phyloP scores from a whole-genome alignment of 2,113 vertebrate species.

The Bos indicus region DNA sequence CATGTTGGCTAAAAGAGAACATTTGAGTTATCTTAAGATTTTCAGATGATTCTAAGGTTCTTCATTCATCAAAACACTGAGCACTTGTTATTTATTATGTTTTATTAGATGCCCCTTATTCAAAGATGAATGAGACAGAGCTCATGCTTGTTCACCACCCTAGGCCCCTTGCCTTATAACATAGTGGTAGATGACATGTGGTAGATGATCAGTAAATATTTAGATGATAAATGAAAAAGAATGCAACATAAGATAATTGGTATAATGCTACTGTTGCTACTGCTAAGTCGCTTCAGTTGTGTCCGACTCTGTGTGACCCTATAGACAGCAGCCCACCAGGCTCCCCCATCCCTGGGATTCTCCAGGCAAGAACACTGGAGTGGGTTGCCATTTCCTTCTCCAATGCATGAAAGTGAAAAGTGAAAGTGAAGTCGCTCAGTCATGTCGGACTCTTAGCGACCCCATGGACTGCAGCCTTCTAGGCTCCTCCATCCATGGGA shows the following conservation, averaged over 20 bases:
- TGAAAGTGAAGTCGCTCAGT: too few relatives aligned
- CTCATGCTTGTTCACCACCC: neutral
- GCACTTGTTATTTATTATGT: neutral
- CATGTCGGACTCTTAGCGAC: fast-evolving
- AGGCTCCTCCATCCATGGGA: too few relatives aligned
- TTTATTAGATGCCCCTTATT: neutral
- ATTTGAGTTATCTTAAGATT: neutral
- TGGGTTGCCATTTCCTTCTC: too few relatives aligned
- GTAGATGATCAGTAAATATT: neutral
- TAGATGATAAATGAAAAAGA: neutral
- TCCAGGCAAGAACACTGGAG: too few relatives aligned
- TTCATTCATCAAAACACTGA: neutral
- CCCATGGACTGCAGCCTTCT: too few relatives aligned
- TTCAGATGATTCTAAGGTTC: neutral
- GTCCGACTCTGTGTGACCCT: too few relatives aligned
- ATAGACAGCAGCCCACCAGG: too few relatives aligned
- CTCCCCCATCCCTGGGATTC: too few relatives aligned
- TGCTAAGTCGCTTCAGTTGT: too few relatives aligned
- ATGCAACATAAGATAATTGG: neutral
- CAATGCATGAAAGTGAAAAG: too few relatives aligned
- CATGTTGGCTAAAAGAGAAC: neutral
- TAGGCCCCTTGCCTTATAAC: neutral
- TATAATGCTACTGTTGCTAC: too few relatives aligned
- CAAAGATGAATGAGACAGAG: neutral
- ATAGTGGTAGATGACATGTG: neutral